Conservation (phyloP, 2,888 invertebrate genomes). For the Cephus spinipes region DNA sequence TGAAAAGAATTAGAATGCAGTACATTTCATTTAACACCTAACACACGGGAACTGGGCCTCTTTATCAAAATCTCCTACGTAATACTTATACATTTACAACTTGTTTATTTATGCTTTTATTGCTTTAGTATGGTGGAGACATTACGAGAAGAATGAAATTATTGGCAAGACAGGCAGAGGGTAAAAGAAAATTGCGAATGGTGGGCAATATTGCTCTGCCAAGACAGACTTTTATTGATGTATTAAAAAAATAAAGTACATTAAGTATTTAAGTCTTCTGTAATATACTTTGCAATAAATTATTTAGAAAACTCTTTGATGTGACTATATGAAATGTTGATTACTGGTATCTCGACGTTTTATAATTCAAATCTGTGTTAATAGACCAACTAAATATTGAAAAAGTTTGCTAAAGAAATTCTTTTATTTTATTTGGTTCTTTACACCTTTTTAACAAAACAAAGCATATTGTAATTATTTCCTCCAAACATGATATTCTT, state of each 20-base stretch:
- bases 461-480: too few species aligned
- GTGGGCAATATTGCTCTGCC: conserved; percentile 93
- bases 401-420: not conserved
- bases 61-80: not conserved
- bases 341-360: not conserved
- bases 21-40: not conserved
- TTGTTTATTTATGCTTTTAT: conserved; percentile 20
- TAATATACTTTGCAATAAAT: not conserved
- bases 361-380: too few species aligned
- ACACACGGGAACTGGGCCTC: not conserved
- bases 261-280: not conserved
- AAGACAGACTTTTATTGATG: conserved; percentile 92
- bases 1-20: not conserved
- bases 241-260: conserved; percentile 78
- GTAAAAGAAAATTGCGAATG: conserved; percentile 93
- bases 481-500: too few species aligned
- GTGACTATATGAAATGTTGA: not conserved
- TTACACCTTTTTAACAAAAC: not conserved
- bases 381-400: too few species aligned
- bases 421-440: not conserved
- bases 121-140: conserved; percentile 89
- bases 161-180: conserved; percentile 89
- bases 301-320: not conserved
- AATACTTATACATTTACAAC: not conserved
- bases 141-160: conserved; percentile 90